Base-by-base conservation (phyloP, 2,888 invertebrate species). In the Alsophila aescularia region DNA sequence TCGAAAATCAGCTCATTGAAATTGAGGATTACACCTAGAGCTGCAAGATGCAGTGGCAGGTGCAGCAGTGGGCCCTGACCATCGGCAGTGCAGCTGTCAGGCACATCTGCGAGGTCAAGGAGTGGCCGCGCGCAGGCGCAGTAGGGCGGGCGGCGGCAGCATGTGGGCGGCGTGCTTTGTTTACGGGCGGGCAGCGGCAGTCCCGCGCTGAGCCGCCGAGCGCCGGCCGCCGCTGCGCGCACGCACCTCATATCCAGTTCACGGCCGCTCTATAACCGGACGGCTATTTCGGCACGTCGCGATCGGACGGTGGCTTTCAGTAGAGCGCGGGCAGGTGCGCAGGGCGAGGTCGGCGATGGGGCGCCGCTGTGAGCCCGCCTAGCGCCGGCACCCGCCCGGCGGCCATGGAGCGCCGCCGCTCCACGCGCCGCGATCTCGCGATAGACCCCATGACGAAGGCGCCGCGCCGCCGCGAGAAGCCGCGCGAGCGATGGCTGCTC, bases 401-500 rank as follows among this genome's bases (percentile, higher is more conserved):
- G 77, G 81, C 78, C 81, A 85, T 87, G 88, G 83, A 83, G 83
- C 82, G 88, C 77, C 84, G 84, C 75, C 80, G 80, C 72, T 77
- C 82, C 75, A 48, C 72, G 77, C 73, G 72, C 77, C 79, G 81
- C 78, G 90, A 79, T 83, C 91, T 73, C 90, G 86, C 92, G 73
- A 78, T 87, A 58, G 92, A 90, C 62, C 85, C 86, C 66, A 94
- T 93, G 93, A 94, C 93, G 59, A 92, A 92, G 75, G 87, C 92
- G 42, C 87, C 92, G 70, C 87, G 93, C 54, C 93, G 93, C 67
- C 91, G 93, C 44, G 87, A 92, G 52, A 93, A 93, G 77, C 87
- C 93, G 70, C 95, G 95, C 77, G 97, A 97, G 84, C 93, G 97
- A 82, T 97, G 97, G 97, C 92, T 97, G 57, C 92, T 97, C 55